Conservation (phyloP, 2,797 vertebrate species). For the Hyperoplus immaculatus region DNA sequence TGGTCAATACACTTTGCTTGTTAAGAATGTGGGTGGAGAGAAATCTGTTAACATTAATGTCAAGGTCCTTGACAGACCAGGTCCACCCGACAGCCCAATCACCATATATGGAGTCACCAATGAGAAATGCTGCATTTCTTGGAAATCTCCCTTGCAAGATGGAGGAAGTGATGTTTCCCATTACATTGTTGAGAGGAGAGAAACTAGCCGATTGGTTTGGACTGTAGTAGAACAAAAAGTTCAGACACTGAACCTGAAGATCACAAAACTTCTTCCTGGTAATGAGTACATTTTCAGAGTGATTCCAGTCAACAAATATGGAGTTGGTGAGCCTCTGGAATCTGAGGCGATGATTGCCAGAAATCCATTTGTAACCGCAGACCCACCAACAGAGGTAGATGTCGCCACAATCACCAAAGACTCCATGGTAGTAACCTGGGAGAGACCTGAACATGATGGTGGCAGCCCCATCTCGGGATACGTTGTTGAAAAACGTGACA, state of each 20-base stretch:
- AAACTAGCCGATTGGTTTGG: slow-evolving; percentile 98
- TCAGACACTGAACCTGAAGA: slow-evolving; percentile 93
- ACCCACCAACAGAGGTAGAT: slow-evolving; percentile 92
- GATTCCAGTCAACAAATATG: slow-evolving; percentile 98
- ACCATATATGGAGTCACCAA: slow-evolving; percentile 91
- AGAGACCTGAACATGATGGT: slow-evolving; percentile 94
- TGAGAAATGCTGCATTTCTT: slow-evolving; percentile 95
- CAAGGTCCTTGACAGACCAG: slow-evolving; percentile 97
- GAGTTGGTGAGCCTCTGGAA: slow-evolving; percentile 96
- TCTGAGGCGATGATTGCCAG: slow-evolving; percentile 93
- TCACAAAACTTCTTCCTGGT: slow-evolving; percentile 96
- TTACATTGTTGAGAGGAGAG: slow-evolving; percentile 96
- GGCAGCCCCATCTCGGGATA: slow-evolving; percentile 95
- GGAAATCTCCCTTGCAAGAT: slow-evolving; percentile 96
- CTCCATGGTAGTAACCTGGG: slow-evolving; percentile 98
- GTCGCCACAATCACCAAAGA: slow-evolving; percentile 95
- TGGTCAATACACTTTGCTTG: slow-evolving; percentile 92
- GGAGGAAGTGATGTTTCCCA: slow-evolving; percentile 96
- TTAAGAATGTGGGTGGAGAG: slow-evolving; percentile 97
- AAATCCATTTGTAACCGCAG: slow-evolving; percentile 94
- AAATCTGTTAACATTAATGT: slow-evolving; percentile 92
- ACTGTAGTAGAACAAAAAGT: slow-evolving; percentile 94
- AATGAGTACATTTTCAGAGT: slow-evolving; percentile 99
- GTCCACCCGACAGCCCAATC: slow-evolving; percentile 94
- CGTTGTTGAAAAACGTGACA: slow-evolving; percentile 96